Evolutionary conservation across 2,113 vertebrate genomes (phyloP).

Genomic region (Syrmaticus mikado): DNA sequence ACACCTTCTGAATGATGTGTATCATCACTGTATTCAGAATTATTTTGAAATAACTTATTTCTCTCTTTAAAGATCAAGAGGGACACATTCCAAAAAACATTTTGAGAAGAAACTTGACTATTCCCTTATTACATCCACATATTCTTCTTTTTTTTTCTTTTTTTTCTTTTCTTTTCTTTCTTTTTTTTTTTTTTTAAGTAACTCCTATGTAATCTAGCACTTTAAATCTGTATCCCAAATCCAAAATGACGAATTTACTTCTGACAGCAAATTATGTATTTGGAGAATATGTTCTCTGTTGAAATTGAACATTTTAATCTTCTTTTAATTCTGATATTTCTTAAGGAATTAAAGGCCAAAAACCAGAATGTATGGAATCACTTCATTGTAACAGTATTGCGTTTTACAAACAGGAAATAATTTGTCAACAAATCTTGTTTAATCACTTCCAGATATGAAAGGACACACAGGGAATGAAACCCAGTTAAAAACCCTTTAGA

Average conservation of each 20-base stretch:
- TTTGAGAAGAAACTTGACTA: background rate
- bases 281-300: background rate
- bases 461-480: background rate
- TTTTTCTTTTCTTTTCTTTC: background rate
- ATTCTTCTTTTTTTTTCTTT: background rate
- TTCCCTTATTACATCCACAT: background rate
- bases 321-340: constrained; percentile 36
- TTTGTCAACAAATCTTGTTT: constrained; percentile 14
- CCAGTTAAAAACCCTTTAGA: background rate
- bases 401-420: constrained; percentile 23
- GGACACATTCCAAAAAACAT: background rate
- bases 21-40: background rate
- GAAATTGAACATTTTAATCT: background rate
- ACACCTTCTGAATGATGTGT: background rate
- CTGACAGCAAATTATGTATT: background rate
- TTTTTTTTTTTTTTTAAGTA: background rate
- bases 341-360: constrained; percentile 26
- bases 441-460: background rate
- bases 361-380: constrained; percentile 5
- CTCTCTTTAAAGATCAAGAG: background rate
- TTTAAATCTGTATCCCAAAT: background rate
- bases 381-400: background rate
- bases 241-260: background rate
- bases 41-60: constrained; percentile 32
- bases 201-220: background rate